Percentiles rank a stretch among this genome's conserved stretches.
These are phyloP conservation scores for Nomada flava DNA, from an alignment of 2,888 invertebrate genomes.

Conservation along the genomic window DNA sequence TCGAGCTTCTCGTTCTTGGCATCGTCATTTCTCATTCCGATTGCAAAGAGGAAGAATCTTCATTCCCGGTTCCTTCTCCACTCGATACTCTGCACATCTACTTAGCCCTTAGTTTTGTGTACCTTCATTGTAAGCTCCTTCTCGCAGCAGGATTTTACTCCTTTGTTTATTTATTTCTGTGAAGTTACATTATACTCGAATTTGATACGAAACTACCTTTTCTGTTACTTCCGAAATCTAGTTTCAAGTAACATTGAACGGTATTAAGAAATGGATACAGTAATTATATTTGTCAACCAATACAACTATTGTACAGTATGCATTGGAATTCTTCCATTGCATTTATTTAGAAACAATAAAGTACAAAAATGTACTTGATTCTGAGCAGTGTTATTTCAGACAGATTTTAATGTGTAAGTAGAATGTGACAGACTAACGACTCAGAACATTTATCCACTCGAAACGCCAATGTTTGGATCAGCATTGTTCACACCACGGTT, in stretches of 20 bases:
- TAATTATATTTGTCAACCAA: no score
- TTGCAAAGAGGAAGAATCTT: constrained; percentile 20
- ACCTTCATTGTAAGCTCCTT: background rate
- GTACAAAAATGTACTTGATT: no score
- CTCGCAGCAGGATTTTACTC: background rate
- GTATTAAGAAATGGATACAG: no score
- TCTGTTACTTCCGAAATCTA: background rate
- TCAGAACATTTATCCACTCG: background rate
- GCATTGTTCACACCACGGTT: background rate
- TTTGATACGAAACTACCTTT: background rate
- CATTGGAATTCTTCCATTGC: no score
- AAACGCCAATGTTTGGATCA: background rate
- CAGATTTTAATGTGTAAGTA: no score
- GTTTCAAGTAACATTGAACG: no score
- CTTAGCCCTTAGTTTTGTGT: constrained; percentile 6
- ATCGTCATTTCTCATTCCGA: constrained; percentile 10
- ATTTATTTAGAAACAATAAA: no score
- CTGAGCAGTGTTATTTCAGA: no score
- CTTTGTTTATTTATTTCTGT: background rate
- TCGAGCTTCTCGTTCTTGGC: background rate
- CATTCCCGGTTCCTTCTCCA: constrained; percentile 19
- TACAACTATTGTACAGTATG: no score
- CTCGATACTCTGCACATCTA: constrained; percentile 6
- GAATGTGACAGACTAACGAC: background rate
- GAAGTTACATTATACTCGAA: constrained; percentile 8